Evolutionary conservation across 2,113 vertebrate species (phyloP), one percentile per base, ranked within the genome.

Genomic region (Myotis lucifugus): DNA sequence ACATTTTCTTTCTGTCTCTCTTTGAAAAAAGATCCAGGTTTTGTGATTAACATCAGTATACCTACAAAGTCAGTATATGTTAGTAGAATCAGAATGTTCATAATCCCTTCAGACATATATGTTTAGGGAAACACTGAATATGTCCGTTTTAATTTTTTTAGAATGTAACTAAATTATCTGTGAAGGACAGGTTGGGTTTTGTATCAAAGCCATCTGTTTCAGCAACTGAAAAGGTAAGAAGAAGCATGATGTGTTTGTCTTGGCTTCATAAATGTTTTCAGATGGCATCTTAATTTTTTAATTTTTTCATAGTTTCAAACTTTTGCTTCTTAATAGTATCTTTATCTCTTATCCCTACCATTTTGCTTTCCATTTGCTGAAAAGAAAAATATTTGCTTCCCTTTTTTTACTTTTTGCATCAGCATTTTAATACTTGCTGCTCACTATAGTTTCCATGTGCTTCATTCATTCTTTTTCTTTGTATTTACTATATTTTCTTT

Each of bases 111-210:
- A 85, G 91, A 64, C 17, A 50, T 93, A 2, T 95, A 70, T 88
- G 32, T 91, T 96, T 98, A 69, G 97, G 95, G 59, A 97, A 34
- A 94, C 91, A 95, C 95, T 97, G 97, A 92, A 90, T 96, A 85
- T 97, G 96, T 96, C 97, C 70, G 14, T 64, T 97, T 95, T 92
- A 67, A 98, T 95, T 97, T 97, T 83, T 97, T 82, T 98, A 99
- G 99, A 99, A 99, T 98, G 95, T 99, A 96, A 98, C 98, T 95
- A 99, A 99, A 97, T 97, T 98, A 90, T 99, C 99, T 92, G 99
- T 99, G 97, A 99, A 99, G 96, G 99, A 99, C 88, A 99, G 99
- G 93, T 98, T 99, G 97, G 99, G 99, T 93, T 99, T 99, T 98
- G 98, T 99, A 90, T 97, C 98, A 95, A 99, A 99, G 98, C 98